A percentile compares a stretch with the other conserved stretches of the same genome.
These are phyloP conservation scores for Xiphophorus hellerii DNA, from an alignment of 2,113 vertebrate genomes.

Conservation along the genomic window DNA sequence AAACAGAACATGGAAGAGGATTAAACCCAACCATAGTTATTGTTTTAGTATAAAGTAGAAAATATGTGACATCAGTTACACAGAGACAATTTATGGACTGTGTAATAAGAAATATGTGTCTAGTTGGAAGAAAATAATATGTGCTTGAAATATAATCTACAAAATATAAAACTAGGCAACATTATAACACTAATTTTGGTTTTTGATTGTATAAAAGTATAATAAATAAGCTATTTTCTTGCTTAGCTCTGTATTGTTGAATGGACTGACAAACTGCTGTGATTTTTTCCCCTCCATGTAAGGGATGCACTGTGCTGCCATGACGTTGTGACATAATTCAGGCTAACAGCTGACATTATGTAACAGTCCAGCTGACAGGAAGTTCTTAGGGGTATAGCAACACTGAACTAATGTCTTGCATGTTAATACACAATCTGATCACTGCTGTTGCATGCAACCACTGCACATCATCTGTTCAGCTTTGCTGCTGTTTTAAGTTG, in stretches of 20 bases:
- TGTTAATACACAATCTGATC: neutral
- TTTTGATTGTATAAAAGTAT: neutral
- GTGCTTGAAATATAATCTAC: neutral
- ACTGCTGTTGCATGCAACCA: neutral
- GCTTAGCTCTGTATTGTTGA: neutral
- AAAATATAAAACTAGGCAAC: neutral
- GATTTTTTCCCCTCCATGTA: conserved; percentile 4
- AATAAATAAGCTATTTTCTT: neutral
- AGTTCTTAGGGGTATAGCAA: conserved; percentile 8
- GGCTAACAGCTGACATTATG: conserved; percentile 45
- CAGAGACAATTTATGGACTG: neutral
- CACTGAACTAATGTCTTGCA: conserved; percentile 10
- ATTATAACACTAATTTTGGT: neutral
- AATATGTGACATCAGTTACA: neutral
- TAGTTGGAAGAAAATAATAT: neutral
- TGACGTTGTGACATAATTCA: conserved; percentile 35
- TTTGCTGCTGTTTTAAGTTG: neutral
- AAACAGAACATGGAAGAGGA: too few relatives aligned
- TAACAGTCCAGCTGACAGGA: conserved; percentile 34
- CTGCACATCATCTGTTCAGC: neutral
- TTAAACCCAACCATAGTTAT: neutral
- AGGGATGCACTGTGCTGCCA: conserved; percentile 21
- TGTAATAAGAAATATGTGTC: neutral
- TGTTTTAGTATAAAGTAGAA: neutral
- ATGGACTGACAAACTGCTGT: neutral